phyloP scores from a whole-genome alignment of 2,888 invertebrate genomes.

The Pegoplata infirma region DNA sequence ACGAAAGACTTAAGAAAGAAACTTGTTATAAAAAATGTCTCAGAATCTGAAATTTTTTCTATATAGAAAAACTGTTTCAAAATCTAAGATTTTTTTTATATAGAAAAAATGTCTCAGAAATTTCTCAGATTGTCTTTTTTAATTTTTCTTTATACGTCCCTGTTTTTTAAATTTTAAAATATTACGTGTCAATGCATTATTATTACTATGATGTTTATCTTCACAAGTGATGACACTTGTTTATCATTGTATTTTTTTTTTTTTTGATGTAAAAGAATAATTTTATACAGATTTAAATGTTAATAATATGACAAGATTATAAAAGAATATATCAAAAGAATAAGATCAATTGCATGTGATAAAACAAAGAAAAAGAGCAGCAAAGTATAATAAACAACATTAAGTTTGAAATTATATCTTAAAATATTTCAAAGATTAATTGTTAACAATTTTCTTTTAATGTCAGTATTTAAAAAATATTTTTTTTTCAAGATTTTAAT shows the following conservation, averaged over 20 bases:
- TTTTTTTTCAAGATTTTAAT: constrained; percentile 17
- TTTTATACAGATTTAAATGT: constrained; percentile 14
- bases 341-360: constrained; percentile 26
- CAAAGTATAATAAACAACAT: neutral
- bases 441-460: constrained; percentile 13
- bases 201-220: constrained; percentile 38
- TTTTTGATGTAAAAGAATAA: constrained; percentile 13
- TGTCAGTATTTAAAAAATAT: neutral
- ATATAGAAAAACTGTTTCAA: no score
- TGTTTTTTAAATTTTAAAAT: neutral
- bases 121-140: no score
- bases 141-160: neutral
- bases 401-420: neutral
- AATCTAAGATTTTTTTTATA: no score
- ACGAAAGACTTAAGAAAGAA: no score
- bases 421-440: neutral
- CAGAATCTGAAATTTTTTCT: no score
- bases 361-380: neutral
- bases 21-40: no score
- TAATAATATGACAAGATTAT: constrained; percentile 23
- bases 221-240: constrained; percentile 43
- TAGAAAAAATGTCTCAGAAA: no score
- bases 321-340: constrained; percentile 1
- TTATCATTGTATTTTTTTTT: neutral
- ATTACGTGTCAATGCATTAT: constrained; percentile 34